Percentiles rank a stretch among this genome's conserved stretches.
Conservation (phyloP, 2,113 vertebrate genomes). For the Glaucidium brasilianum region DNA sequence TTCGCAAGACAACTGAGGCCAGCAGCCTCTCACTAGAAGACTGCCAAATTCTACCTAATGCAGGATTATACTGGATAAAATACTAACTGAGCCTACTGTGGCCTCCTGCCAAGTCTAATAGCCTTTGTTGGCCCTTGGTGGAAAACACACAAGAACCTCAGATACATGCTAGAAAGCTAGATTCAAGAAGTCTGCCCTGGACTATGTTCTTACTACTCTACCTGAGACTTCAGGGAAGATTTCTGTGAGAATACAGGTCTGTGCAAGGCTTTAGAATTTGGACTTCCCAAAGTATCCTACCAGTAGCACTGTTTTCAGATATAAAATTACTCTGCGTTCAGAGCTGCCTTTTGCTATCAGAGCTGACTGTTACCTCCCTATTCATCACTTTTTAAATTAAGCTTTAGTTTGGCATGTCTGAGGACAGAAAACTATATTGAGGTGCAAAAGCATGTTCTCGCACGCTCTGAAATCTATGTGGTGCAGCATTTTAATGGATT, state of each 20-base stretch:
- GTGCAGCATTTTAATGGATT: background rate
- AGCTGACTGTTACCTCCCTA: background rate
- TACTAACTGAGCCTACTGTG: background rate
- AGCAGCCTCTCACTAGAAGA: background rate
- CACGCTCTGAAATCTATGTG: background rate
- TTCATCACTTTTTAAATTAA: background rate
- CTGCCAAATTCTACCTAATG: background rate
- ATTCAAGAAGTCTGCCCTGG: background rate
- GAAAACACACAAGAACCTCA: background rate
- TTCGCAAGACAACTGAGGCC: background rate
- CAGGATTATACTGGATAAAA: background rate
- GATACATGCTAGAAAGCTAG: background rate
- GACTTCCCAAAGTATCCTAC: background rate
- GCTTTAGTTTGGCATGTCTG: background rate
- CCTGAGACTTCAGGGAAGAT: background rate
- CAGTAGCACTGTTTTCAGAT: background rate
- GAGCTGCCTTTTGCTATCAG: background rate
- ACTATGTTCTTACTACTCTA: background rate
- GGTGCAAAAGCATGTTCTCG: background rate
- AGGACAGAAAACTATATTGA: background rate
- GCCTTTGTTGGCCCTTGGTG: background rate
- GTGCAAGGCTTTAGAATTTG: background rate
- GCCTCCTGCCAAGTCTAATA: conserved; percentile 12
- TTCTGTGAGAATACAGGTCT: background rate
- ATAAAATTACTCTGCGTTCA: background rate